Conservation (phyloP, 2,797 vertebrate genomes). For the Mormyrops boulengeri region DNA sequence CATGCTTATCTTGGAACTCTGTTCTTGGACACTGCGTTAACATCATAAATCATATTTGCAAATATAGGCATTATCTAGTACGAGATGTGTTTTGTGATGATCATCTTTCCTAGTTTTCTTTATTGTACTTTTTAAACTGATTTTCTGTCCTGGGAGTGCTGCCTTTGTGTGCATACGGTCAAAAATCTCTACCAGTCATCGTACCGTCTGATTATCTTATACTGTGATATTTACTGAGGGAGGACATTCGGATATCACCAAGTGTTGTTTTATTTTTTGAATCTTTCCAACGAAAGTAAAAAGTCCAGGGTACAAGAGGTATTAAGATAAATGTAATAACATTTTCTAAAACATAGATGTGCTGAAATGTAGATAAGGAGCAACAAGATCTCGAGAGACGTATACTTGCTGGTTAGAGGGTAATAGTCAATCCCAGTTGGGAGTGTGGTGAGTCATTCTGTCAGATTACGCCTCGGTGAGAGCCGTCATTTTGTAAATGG, state of each 20-base stretch:
- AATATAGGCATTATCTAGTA: background rate
- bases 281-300: background rate
- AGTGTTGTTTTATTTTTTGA: background rate
- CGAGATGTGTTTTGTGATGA: background rate
- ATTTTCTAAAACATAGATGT: background rate
- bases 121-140: background rate
- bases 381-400: background rate
- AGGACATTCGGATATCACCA: background rate
- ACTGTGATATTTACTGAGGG: background rate
- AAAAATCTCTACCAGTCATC: background rate
- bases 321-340: background rate
- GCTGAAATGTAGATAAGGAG: background rate
- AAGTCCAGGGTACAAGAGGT: background rate
- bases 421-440: background rate
- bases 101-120: background rate
- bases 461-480: conserved; percentile 9
- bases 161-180: background rate
- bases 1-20: background rate
- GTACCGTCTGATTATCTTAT: conserved; percentile 12
- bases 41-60: background rate
- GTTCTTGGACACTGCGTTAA: background rate
- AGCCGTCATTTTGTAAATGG: background rate
- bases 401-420: background rate
- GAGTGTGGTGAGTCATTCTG: background rate
- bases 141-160: background rate